A percentile compares a stretch with the other conserved stretches of the same genome.
These are phyloP conservation scores for Tyrannus savana DNA, from an alignment of 2,113 vertebrate species.

Conservation along the genomic window DNA sequence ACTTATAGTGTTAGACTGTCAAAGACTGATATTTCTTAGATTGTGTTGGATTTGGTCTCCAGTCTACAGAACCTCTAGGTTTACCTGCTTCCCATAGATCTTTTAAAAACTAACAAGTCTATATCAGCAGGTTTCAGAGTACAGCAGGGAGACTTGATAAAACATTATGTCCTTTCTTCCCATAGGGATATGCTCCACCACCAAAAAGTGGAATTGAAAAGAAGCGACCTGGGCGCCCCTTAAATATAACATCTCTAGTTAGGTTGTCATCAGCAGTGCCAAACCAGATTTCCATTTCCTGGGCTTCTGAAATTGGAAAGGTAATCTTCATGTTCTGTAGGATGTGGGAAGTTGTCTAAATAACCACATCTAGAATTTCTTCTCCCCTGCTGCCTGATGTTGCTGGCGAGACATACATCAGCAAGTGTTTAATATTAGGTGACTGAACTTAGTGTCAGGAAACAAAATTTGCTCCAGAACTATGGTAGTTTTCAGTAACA, in stretches of 20 bases:
- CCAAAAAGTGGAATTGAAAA: conserved; percentile 96
- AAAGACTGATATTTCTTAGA: background rate
- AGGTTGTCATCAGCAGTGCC: conserved; percentile 92
- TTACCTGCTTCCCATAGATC: background rate
- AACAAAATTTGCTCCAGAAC: background rate
- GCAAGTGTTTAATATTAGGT: background rate
- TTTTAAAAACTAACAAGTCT: background rate
- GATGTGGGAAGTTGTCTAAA: background rate
- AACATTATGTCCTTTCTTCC: background rate
- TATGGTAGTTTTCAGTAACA: background rate
- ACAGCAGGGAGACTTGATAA: background rate
- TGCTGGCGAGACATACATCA: background rate
- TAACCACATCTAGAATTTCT: background rate
- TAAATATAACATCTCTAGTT: conserved; percentile 93
- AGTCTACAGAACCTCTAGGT: background rate
- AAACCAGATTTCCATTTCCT: conserved; percentile 95
- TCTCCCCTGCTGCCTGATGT: background rate
- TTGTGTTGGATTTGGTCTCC: background rate
- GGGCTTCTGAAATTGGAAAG: conserved; percentile 96
- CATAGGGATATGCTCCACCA: conserved; percentile 87
- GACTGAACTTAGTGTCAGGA: background rate
- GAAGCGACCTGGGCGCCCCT: conserved; percentile 88
- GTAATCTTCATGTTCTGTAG: conserved; percentile 65
- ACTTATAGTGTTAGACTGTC: background rate
- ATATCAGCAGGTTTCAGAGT: background rate